Percentiles rank a stretch among this genome's conserved stretches.
Evolutionary conservation across 1,140 invertebrate genomes (phyloP).

Genomic region (Gyrodactylus bullatarudis): DNA sequence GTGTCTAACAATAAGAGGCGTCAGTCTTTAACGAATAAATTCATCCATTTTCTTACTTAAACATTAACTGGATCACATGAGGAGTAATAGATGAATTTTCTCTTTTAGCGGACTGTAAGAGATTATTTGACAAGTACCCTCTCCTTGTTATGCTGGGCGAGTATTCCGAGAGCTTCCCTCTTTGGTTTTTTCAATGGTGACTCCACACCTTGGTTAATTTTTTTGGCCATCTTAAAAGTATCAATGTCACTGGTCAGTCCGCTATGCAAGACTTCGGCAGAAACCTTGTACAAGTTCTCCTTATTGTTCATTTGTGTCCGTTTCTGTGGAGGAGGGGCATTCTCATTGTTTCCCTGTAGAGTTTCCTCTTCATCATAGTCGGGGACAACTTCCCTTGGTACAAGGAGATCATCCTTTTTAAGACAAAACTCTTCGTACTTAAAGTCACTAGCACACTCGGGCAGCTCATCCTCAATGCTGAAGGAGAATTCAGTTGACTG

Average conservation of each 20-base stretch:
- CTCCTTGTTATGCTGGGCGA: background rate
- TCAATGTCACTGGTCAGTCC: background rate
- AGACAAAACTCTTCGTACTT: too few relatives aligned
- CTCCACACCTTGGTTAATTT: background rate
- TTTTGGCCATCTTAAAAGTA: background rate
- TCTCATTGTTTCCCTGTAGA: background rate
- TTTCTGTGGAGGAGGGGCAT: background rate
- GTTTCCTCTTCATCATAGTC: background rate
- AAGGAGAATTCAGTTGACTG: background rate
- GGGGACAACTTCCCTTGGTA: background rate
- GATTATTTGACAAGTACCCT: background rate
- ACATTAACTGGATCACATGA: too few relatives aligned
- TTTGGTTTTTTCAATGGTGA: background rate
- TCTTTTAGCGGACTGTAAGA: too few relatives aligned
- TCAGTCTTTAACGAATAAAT: too few relatives aligned
- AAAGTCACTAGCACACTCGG: background rate
- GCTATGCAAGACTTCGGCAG: background rate
- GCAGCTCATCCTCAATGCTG: background rate
- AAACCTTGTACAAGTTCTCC: too few relatives aligned
- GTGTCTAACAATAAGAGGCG: too few relatives aligned
- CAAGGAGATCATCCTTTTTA: background rate
- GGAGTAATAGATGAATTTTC: too few relatives aligned
- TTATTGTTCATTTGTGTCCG: background rate
- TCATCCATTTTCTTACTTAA: too few relatives aligned
- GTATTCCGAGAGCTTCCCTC: background rate